A percentile compares a stretch with the other conserved stretches of the same genome.
These are phyloP conservation scores for Centropristis striata DNA, from an alignment of 2,113 vertebrate genomes.

Conservation along the genomic window DNA sequence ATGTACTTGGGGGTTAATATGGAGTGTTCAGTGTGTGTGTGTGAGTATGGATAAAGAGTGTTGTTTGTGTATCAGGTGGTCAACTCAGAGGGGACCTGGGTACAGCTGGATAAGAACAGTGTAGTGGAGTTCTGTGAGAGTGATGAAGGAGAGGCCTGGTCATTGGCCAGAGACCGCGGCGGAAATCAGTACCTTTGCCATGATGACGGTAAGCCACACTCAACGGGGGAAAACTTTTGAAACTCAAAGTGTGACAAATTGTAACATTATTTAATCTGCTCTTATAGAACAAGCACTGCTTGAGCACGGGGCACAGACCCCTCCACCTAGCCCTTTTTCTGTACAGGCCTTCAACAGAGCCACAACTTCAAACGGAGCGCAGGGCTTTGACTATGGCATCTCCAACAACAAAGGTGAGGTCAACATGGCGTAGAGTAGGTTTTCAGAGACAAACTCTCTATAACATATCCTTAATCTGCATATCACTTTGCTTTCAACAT, in stretches of 20 bases:
- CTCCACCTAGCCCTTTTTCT: conserved; percentile 97
- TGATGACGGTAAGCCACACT: conserved; percentile 92
- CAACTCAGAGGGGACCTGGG: conserved; percentile 98
- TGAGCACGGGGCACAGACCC: conserved; percentile 95
- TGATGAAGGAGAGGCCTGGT: conserved; percentile 99
- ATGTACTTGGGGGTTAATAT: conserved; percentile 15
- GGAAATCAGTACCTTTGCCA: conserved; percentile 98
- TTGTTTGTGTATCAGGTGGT: conserved; percentile 93
- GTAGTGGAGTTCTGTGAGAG: conserved; percentile 99
- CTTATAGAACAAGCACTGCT: conserved; percentile 91
- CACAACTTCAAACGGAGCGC: conserved; percentile 89
- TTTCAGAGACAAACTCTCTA: neutral
- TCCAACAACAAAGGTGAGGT: conserved; percentile 97
- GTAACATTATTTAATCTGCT: conserved; percentile 21
- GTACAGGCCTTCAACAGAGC: conserved; percentile 95
- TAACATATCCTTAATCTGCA: conserved; percentile 12
- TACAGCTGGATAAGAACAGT: conserved; percentile 99
- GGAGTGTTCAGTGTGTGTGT: neutral
- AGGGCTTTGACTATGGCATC: conserved; percentile 98
- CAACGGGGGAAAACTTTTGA: neutral
- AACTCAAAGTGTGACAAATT: neutral
- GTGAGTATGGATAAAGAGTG: conserved; percentile 73
- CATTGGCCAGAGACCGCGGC: conserved; percentile 95
- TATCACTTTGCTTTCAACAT: conserved; percentile 43
- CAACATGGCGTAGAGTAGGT: neutral